Base-by-base conservation (phyloP, 2,113 vertebrate species). In the Oreochromis niloticus region DNA sequence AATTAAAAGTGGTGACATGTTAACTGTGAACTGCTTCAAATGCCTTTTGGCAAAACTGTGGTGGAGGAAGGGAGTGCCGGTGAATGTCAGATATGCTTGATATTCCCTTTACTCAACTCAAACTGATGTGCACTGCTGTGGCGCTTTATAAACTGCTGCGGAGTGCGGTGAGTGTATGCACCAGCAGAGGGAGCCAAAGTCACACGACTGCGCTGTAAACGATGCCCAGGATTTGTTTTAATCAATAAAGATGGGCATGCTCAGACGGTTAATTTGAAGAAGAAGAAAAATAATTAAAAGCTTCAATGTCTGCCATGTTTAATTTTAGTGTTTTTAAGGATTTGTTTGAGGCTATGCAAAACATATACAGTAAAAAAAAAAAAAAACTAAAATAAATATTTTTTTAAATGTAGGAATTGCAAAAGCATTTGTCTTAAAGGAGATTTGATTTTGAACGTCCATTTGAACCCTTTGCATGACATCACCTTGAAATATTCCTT, bases 101-200 rank as follows among this genome's bases (percentile, higher is more conserved):
- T 71, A 85, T 55, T 48, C 7, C 2, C n/a, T 24, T 80, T 48
- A 46, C 24, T 66, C 19, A 19, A 7, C 4, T 46, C 3, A 39
- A n/a, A 17, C 9, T 84, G n/a, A 22, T 6, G 36, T 71, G 41
- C 6, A 34, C 14, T 24, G 39, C 32, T 14, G 9, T 27, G 24
- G 24, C 61, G 68, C 55, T 22, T 32, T 10, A 75, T 6, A 52
- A 57, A 71, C 50, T 61, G 46, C 63, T 84, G 63, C 36, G 86
- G 14, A 80, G 80, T 81, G 27, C 80, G 85, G 81, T 90, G 85
- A 81, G 54, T 86, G 75, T 91, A 91, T 57, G 55, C 84, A 94
- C 94, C 96, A 95, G 91, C 89, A 96, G 96, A 95, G 94, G 95
- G 95, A 93, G 93, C 89, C 88, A 87, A 87, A 63, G 93, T 83